These are phyloP conservation scores for Acestrorhynchus altus DNA, from an alignment of 2,797 vertebrate species.

Conservation along the genomic window DNA sequence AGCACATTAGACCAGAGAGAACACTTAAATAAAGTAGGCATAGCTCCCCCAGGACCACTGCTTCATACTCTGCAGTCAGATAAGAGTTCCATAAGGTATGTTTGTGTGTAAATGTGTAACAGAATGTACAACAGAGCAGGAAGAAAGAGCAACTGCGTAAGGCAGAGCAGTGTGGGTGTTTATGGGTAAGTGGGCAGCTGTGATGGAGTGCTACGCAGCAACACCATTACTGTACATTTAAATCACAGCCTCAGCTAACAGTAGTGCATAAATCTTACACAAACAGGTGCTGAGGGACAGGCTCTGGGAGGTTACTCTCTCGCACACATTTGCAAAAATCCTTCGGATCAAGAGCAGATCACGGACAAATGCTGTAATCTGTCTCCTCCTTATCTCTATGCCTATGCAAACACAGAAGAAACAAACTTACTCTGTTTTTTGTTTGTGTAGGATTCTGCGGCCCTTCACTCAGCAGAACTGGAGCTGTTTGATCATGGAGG, in stretches of 20 bases:
- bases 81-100: background rate
- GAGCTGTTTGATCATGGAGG: conserved; percentile 1
- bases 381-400: conserved; percentile 8
- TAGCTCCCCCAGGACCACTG: background rate
- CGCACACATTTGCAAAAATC: conserved; percentile 12
- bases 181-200: conserved; percentile 5
- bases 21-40: too few relatives aligned
- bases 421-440: background rate
- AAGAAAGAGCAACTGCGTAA: conserved; percentile 10
- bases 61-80: conserved; percentile 1
- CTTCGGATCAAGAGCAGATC: conserved; percentile 11
- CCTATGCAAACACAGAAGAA: background rate
- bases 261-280: conserved; percentile 17
- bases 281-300: conserved; percentile 10
- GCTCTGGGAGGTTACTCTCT: conserved; percentile 10
- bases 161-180: conserved; percentile 22
- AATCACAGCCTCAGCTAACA: conserved; percentile 36
- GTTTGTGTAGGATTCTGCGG: conserved; percentile 15
- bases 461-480: background rate
- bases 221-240: conserved; percentile 32
- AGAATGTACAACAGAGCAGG: background rate
- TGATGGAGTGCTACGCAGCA: conserved; percentile 28
- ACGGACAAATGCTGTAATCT: conserved; percentile 34
- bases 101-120: conserved; percentile 6
- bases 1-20: too few relatives aligned